These are phyloP conservation scores for Pan troglodytes DNA, from an alignment of 2,113 vertebrate species.

Conservation along the genomic window NHGRI_mPanTro3-v2.1_pri NC_072417.2:29285001-29285500, in stretches of 20 bases:
- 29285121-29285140: too few relatives aligned
- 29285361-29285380: slow-evolving; percentile 40
- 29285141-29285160: too few relatives aligned
- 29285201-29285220: neutral
- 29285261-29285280: slow-evolving; percentile 38
- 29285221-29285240: slow-evolving; percentile 73
- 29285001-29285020: too few relatives aligned
- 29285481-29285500: neutral
- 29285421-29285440: slow-evolving; percentile 72
- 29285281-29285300: slow-evolving; percentile 23
- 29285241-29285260: slow-evolving; percentile 29
- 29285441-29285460: slow-evolving; percentile 75
- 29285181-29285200: neutral
- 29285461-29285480: neutral
- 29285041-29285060: too few relatives aligned
- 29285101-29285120: too few relatives aligned
- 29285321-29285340: slow-evolving; percentile 77
- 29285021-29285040: too few relatives aligned
- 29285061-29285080: too few relatives aligned
- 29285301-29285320: slow-evolving; percentile 72
- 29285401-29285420: slow-evolving; percentile 70
- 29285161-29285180: neutral
- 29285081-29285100: too few relatives aligned
- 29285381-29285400: slow-evolving; percentile 57
- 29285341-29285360: slow-evolving; percentile 68